Evolutionary conservation across 2,888 invertebrate species (phyloP).

Genomic region (Eueremaeus valkanovi): DNA sequence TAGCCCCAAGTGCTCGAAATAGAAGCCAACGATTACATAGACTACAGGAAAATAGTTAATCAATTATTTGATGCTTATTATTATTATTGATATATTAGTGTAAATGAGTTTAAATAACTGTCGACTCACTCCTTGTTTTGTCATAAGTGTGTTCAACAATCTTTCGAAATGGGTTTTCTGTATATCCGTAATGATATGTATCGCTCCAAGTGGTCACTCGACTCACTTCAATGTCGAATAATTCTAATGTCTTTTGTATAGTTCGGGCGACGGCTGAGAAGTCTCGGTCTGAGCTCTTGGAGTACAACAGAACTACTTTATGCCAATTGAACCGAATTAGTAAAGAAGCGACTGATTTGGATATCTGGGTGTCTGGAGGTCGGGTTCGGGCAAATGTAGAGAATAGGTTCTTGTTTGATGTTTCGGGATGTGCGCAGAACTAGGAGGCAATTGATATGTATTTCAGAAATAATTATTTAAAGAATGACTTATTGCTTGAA

Average conservation of each 20-base stretch:
- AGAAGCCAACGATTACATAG: constrained; percentile 82
- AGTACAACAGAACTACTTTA: constrained; percentile 76
- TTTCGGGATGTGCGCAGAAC: constrained; percentile 85
- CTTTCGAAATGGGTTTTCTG: constrained; percentile 76
- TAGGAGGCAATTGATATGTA: constrained; percentile 58
- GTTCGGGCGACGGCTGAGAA: constrained; percentile 71
- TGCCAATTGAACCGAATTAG: constrained; percentile 83
- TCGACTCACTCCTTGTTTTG: constrained; percentile 80
- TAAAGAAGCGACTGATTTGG: constrained; percentile 82
- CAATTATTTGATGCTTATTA: not conserved
- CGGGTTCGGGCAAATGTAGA: constrained; percentile 86
- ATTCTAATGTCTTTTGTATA: constrained; percentile 66
- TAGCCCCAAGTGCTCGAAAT: constrained; percentile 86
- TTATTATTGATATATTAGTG: not conserved
- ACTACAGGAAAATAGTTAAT: too few species aligned
- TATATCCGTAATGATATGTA: constrained; percentile 75
- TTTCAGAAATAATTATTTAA: too few species aligned
- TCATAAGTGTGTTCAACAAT: constrained; percentile 75
- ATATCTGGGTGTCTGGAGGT: constrained; percentile 89
- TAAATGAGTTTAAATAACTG: constrained; percentile 12
- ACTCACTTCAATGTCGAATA: constrained; percentile 67
- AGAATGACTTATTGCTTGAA: too few species aligned
- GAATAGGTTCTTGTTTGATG: constrained; percentile 79
- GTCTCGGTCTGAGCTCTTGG: constrained; percentile 65
- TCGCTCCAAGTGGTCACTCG: constrained; percentile 63